Evolutionary conservation across 2,888 invertebrate genomes (phyloP).

Genomic region (Agapetus fuscipes): DNA sequence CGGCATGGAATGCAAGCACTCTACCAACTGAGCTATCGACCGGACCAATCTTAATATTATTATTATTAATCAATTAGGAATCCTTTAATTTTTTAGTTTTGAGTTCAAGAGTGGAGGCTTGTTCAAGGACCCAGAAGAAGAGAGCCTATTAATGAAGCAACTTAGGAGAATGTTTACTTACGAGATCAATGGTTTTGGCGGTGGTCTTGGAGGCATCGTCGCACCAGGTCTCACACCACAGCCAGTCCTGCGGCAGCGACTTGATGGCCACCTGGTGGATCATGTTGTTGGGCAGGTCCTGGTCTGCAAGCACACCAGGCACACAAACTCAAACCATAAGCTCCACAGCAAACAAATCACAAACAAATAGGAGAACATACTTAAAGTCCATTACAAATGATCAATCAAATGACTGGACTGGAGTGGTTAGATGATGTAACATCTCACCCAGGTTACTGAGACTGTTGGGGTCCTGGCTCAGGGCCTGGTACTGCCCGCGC

Average conservation of each 20-base stretch:
- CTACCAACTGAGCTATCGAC: too few relatives aligned
- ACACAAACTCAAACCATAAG: constrained; percentile 5
- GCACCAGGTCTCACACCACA: constrained; percentile 99
- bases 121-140: background rate
- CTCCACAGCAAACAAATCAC: too few relatives aligned
- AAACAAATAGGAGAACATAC: too few relatives aligned
- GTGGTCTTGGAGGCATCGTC: constrained; percentile 75
- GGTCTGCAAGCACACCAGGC: constrained; percentile 53
- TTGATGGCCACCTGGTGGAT: constrained; percentile 98
- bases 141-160: background rate
- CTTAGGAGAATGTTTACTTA: constrained; percentile 33
- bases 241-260: constrained; percentile 97
- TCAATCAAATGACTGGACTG: too few relatives aligned
- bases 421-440: too few relatives aligned
- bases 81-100: too few relatives aligned
- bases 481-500: constrained; percentile 96
- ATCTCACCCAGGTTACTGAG: constrained; percentile 84
- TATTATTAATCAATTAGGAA: too few relatives aligned
- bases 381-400: too few relatives aligned
- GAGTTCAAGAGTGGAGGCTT: too few relatives aligned
- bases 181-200: constrained; percentile 97
- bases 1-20: too few relatives aligned
- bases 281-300: constrained; percentile 99
- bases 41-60: too few relatives aligned
- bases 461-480: constrained; percentile 98